These are phyloP conservation scores for Oegoconia quadripuncta DNA, from an alignment of 2,888 invertebrate genomes.

Conservation along the genomic window DNA sequence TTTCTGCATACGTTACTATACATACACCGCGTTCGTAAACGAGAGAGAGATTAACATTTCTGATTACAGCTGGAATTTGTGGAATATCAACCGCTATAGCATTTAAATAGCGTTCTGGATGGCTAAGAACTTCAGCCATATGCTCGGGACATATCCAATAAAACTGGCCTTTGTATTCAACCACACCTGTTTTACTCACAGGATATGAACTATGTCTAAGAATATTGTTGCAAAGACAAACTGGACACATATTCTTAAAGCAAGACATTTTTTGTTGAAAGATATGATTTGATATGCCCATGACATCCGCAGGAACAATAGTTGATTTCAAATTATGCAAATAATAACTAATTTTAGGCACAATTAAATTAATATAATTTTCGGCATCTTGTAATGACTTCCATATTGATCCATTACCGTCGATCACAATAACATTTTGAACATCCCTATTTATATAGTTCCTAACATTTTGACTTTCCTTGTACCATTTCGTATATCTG, in stretches of 20 bases:
- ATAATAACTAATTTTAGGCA: slow-evolving; percentile 72
- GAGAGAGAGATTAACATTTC: slow-evolving; percentile 50
- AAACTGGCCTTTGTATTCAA: slow-evolving; percentile 74
- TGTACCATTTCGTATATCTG: slow-evolving; percentile 62
- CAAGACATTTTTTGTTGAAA: slow-evolving; percentile 69
- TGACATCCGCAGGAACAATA: slow-evolving; percentile 67
- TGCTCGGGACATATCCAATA: slow-evolving; percentile 82
- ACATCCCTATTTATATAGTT: slow-evolving; percentile 74
- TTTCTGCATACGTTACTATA: slow-evolving; percentile 79
- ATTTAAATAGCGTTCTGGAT: slow-evolving; percentile 59
- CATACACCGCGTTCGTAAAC: slow-evolving; percentile 79
- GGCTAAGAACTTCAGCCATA: slow-evolving; percentile 56
- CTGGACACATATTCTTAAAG: slow-evolving; percentile 78
- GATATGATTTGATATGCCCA: slow-evolving; percentile 78
- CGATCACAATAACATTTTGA: slow-evolving; percentile 73
- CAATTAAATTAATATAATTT: slow-evolving; percentile 46
- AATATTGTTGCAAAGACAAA: slow-evolving; percentile 68
- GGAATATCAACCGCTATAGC: slow-evolving; percentile 50
- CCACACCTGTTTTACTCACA: slow-evolving; percentile 73
- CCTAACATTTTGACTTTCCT: slow-evolving; percentile 46
- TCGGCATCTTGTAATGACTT: slow-evolving; percentile 66
- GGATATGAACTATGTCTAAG: slow-evolving; percentile 60
- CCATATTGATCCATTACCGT: slow-evolving; percentile 77
- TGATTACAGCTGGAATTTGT: slow-evolving; percentile 68
- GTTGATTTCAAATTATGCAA: slow-evolving; percentile 61